Evolutionary conservation across 2,113 vertebrate species (phyloP).

Genomic region (Corythaeola cristata): DNA sequence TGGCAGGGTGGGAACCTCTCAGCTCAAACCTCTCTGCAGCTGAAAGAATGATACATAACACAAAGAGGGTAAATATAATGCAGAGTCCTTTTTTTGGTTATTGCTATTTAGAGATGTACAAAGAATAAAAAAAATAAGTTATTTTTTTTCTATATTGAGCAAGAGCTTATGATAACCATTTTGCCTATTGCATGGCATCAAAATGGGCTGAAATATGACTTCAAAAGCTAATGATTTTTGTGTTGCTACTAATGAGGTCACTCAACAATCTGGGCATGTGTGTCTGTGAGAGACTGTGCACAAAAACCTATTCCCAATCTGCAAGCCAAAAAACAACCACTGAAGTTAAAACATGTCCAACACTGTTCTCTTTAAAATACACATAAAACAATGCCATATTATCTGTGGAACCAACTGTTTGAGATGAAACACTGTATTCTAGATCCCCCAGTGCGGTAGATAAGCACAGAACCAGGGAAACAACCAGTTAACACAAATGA

Average conservation of each 20-base stretch:
- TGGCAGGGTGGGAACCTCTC: background rate
- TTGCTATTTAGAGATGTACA: background rate
- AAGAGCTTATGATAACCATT: background rate
- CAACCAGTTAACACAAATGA: background rate
- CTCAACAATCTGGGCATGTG: background rate
- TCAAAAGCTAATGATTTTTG: background rate
- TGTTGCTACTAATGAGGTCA: background rate
- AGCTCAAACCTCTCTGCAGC: background rate
- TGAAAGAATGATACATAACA: background rate
- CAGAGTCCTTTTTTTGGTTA: background rate
- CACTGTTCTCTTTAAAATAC: background rate
- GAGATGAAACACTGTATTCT: background rate
- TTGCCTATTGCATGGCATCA: background rate
- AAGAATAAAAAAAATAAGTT: background rate
- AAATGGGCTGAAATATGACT: background rate
- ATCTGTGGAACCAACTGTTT: background rate
- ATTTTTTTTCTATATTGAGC: background rate
- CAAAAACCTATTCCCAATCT: background rate
- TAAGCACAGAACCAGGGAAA: background rate
- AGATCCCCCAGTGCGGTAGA: background rate
- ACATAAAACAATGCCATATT: background rate
- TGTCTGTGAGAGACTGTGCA: background rate
- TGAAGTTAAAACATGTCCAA: background rate
- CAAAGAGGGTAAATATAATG: background rate
- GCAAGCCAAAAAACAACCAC: background rate